These are phyloP conservation scores for Poeciliopsis turneri DNA, from an alignment of 2,797 vertebrate species.

Conservation along the genomic window DNA sequence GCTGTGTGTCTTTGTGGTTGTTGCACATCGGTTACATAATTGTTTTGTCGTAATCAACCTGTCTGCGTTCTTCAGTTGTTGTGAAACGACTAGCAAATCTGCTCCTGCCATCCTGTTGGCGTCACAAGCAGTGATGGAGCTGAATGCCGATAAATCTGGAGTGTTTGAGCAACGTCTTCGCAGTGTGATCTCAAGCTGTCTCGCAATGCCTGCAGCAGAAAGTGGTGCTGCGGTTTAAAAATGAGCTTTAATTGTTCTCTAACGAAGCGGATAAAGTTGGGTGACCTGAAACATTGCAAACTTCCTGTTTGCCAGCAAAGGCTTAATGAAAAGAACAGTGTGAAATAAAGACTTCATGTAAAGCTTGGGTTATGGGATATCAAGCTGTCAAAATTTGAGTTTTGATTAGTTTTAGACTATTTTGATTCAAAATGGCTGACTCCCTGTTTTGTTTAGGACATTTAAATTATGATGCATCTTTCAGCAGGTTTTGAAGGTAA, in stretches of 20 bases:
- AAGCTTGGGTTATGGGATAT: background rate
- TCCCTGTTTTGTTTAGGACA: background rate
- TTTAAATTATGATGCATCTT: background rate
- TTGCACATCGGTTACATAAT: conserved; percentile 1
- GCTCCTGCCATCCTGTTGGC: background rate
- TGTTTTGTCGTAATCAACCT: background rate
- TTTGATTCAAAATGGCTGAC: background rate
- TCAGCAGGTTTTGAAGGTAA: background rate
- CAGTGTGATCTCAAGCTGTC: background rate
- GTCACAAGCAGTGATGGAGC: background rate
- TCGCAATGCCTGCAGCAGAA: background rate
- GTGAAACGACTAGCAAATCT: conserved; percentile 4
- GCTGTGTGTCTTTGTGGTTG: background rate
- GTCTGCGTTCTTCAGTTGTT: conserved; percentile 1
- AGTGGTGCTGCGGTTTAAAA: background rate
- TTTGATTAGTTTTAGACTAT: background rate
- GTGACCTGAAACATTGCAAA: background rate
- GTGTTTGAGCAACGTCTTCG: background rate
- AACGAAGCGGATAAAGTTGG: background rate
- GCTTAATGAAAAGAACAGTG: background rate
- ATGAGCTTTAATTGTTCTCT: background rate
- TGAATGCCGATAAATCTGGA: background rate
- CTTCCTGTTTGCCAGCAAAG: background rate
- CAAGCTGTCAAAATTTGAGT: background rate
- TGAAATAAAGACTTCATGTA: background rate